Percentiles rank a stretch among this genome's conserved stretches.
phyloP scores from a whole-genome alignment of 2,797 vertebrate genomes.

The Sus cebifrons region DNA sequence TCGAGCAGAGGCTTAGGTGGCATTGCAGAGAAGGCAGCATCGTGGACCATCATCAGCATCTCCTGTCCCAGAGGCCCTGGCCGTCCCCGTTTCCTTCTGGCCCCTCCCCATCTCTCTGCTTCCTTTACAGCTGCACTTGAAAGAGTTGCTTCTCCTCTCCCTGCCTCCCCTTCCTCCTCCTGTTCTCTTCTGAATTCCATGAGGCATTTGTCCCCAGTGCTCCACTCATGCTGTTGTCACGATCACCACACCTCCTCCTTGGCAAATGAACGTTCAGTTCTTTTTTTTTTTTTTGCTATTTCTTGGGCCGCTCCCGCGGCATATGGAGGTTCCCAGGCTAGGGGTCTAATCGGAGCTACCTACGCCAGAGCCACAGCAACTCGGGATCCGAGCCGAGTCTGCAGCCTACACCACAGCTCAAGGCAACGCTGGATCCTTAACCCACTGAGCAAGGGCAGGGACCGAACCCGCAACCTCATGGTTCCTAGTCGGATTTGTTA shows the following conservation, averaged over 20 bases:
- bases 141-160: neutral
- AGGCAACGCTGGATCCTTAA: too few species aligned
- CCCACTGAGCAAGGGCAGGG: too few species aligned
- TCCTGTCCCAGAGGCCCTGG: neutral
- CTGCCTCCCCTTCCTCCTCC: neutral
- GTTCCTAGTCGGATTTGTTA: too few species aligned
- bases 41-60: neutral
- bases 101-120: neutral
- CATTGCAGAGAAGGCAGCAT: neutral
- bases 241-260: neutral
- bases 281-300: neutral
- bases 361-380: too few species aligned
- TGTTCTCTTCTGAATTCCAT: neutral
- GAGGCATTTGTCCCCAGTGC: neutral
- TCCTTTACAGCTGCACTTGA: neutral
- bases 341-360: too few species aligned
- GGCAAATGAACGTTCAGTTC: neutral
- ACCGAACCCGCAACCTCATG: too few species aligned
- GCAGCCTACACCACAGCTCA: too few species aligned
- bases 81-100: neutral
- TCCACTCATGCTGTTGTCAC: neutral
- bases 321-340: too few species aligned
- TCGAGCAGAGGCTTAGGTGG: neutral
- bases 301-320: too few species aligned
- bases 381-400: too few species aligned